Percentiles rank a stretch among this genome's conserved stretches.
Conservation (phyloP, 2,888 invertebrate species). For the Ichneumon xanthorius region DNA sequence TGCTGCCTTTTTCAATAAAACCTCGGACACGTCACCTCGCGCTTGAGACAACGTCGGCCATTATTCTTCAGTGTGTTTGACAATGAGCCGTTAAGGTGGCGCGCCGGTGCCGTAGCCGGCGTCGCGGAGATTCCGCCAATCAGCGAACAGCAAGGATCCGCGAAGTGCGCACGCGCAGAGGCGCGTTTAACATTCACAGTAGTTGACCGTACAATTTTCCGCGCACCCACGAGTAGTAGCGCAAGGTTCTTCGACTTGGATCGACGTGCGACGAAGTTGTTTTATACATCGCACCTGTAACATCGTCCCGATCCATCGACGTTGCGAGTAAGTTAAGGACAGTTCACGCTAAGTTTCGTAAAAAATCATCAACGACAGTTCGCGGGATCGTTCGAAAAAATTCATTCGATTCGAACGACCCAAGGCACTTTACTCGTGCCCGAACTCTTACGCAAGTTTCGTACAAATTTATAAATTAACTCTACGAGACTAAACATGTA, state of each 20-base stretch:
- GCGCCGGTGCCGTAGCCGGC: constrained; percentile 8
- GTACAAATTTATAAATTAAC: not conserved
- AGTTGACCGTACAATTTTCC: not conserved
- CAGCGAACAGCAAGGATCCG: not conserved
- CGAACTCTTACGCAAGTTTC: not conserved
- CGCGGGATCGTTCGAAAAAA: not conserved
- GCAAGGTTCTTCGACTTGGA: not conserved
- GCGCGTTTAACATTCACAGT: not conserved
- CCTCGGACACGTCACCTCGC: constrained; percentile 82
- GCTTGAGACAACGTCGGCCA: constrained; percentile 57
- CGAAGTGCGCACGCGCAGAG: not conserved
- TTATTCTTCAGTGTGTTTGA: constrained; percentile 19
- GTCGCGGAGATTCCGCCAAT: not conserved
- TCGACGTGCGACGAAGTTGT: not conserved
- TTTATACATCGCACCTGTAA: not conserved
- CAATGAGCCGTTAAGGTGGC: constrained; percentile 26
- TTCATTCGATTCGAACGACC: not conserved
- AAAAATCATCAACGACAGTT: not conserved
- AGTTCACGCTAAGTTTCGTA: not conserved
- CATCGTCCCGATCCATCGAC: too few species aligned
- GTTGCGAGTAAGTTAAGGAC: not conserved
- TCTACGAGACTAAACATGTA: not conserved
- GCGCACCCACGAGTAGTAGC: not conserved
- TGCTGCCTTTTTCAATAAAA: constrained; percentile 69
- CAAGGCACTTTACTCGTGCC: not conserved